Evolutionary conservation across 2,797 vertebrate genomes (phyloP).

Genomic region (Buceros bicornis): DNA sequence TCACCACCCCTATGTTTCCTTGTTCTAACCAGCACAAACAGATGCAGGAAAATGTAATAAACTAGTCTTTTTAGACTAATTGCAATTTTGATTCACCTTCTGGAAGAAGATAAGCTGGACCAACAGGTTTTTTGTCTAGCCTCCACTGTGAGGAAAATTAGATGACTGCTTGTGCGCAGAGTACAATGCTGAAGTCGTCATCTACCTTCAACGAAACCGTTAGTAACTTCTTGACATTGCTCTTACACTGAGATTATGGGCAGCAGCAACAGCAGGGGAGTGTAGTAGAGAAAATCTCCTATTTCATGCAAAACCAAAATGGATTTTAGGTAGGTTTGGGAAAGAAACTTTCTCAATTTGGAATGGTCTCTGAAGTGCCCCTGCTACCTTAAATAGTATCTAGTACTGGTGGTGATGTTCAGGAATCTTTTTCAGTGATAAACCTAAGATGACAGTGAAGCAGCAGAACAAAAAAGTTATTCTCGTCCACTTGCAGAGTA

Average conservation of each 20-base stretch:
- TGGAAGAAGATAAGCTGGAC: slow-evolving; percentile 76
- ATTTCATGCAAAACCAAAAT: slow-evolving; percentile 79
- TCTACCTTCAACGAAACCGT: slow-evolving; percentile 72
- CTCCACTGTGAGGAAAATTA: slow-evolving; percentile 74
- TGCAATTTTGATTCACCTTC: slow-evolving; percentile 75
- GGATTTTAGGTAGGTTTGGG: slow-evolving; percentile 59
- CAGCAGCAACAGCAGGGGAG: slow-evolving; percentile 82
- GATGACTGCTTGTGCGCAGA: slow-evolving; percentile 71
- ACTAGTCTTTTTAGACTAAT: slow-evolving; percentile 75
- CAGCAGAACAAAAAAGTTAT: slow-evolving; percentile 82
- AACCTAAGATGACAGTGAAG: slow-evolving; percentile 82
- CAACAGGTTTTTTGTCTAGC: slow-evolving; percentile 58
- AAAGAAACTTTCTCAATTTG: slow-evolving; percentile 71
- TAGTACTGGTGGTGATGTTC: slow-evolving; percentile 79
- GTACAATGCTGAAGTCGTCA: slow-evolving; percentile 68
- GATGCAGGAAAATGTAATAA: slow-evolving; percentile 59
- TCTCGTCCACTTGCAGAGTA: slow-evolving; percentile 98
- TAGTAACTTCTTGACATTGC: slow-evolving; percentile 78
- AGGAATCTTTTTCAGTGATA: slow-evolving; percentile 84
- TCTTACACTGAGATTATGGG: slow-evolving; percentile 77
- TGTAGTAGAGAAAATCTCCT: slow-evolving; percentile 71
- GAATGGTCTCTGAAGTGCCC: slow-evolving; percentile 77
- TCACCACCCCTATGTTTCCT: slow-evolving; percentile 71
- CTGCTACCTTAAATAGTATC: slow-evolving; percentile 71
- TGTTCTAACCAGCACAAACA: slow-evolving; percentile 75